A percentile compares a stretch with the other conserved stretches of the same genome.
These are phyloP conservation scores for Drosophila emarginata DNA, from an alignment of 2,888 invertebrate genomes.

Conservation along the genomic window DNA sequence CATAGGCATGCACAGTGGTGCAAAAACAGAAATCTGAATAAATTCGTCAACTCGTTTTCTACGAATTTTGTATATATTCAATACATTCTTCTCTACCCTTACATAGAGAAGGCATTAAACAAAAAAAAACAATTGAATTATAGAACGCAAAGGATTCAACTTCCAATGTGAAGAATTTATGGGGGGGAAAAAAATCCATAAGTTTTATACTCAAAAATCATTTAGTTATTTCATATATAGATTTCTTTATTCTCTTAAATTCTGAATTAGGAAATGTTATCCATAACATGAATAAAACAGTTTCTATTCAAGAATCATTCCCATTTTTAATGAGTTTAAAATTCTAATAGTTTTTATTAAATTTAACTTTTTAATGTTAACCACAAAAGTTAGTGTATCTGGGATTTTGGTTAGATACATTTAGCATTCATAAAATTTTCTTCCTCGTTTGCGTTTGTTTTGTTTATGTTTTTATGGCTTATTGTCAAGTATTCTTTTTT, in stretches of 20 bases:
- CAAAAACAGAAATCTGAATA: neutral
- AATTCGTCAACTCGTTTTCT: neutral
- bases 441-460: slow-evolving; percentile 11
- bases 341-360: too few species aligned
- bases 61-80: neutral
- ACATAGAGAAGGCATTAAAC: neutral
- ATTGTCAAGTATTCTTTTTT: slow-evolving; percentile 33
- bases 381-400: neutral
- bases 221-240: too few species aligned
- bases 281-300: too few species aligned
- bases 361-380: neutral
- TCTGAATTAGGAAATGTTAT: too few species aligned
- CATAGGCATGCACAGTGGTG: slow-evolving; percentile 26
- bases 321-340: too few species aligned
- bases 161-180: too few species aligned
- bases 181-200: too few species aligned
- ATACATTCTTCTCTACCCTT: neutral
- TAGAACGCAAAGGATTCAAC: too few species aligned
- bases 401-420: neutral
- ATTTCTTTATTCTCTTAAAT: too few species aligned
- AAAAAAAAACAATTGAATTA: neutral
- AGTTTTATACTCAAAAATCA: too few species aligned
- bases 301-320: too few species aligned
- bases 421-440: neutral
- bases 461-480: slow-evolving; percentile 34